Evolutionary conservation across 2,888 invertebrate species (phyloP), one percentile per base, ranked within the genome.

Genomic region (Lasioglossum pauxillum): DNA sequence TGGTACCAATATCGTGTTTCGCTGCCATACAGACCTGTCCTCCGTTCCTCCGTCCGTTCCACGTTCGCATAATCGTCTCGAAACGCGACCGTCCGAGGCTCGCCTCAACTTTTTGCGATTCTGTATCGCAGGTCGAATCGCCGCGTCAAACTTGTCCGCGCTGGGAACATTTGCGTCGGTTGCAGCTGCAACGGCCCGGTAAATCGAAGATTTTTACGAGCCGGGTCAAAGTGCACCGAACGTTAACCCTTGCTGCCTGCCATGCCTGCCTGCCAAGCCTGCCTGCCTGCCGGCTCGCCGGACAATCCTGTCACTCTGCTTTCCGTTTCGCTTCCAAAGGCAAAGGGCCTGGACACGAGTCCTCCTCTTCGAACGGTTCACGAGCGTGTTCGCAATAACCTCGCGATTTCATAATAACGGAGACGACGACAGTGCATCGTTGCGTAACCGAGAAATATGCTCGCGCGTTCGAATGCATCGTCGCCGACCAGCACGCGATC

Each of bases 171-270:
- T 88, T 83, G 90, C 92, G 90, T 91, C 90, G 91, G 89, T 82
- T 85, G 92, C 94, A 94, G 94, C 94, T 94, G 94, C 93, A 88
- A 71, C 85, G 87, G 85, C 91, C 90, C 89, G 89, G 91, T 91
- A 93, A 93, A 89, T 92, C 86, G 90, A 85, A 85, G 90, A 92
- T 94, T 93, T 94, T 94, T 94, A 94, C 92, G 93, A 93, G 75
- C 79, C 31, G 87, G 94, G 93, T 94, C 94, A 93, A 90, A 93
- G 92, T 91, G 91, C 93, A 87, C 88, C 90, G 89, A 78, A 86
- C 90, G 49, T 84, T 83, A 78, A 69, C 84, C 57, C 57, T 57
- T 4, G 10, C 57, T 57, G 57, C n/a, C n/a, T 57, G 57, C 16
- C 49, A 19, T 19, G 53, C n/a, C 53, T 57, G 53, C n/a, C n/a